Conservation (phyloP, 2,888 invertebrate species). For the Leucophenga maculata region DNA sequence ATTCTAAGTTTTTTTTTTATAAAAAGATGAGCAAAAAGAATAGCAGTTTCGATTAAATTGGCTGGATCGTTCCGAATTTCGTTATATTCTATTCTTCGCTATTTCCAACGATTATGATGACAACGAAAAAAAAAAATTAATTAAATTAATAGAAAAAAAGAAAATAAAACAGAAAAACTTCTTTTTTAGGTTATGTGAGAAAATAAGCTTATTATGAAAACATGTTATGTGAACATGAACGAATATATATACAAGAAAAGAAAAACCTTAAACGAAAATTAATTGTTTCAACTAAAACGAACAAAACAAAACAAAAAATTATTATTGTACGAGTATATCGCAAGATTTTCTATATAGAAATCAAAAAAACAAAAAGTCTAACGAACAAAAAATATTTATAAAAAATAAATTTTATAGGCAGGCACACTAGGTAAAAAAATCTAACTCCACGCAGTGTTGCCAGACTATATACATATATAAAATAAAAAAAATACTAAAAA, state of each 20-base stretch:
- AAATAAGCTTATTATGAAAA: constrained; percentile 52
- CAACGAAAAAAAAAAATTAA: constrained; percentile 45
- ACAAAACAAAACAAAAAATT: constrained; percentile 25
- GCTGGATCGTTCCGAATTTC: constrained; percentile 46
- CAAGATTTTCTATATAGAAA: constrained; percentile 12
- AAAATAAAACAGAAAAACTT: constrained; percentile 37
- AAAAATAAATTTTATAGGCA: neutral
- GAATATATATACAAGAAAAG: constrained; percentile 23
- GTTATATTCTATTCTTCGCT: constrained; percentile 35
- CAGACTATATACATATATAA: neutral
- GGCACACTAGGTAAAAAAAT: neutral
- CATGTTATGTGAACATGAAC: constrained; percentile 23
- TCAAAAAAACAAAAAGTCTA: neutral
- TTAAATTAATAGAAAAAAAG: constrained; percentile 3
- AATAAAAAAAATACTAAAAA: constrained; percentile 7
- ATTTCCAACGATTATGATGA: constrained; percentile 63
- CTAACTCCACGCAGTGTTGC: neutral
- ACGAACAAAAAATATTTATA: constrained; percentile 16
- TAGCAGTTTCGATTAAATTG: neutral
- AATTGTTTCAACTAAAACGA: constrained; percentile 47
- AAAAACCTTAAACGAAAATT: constrained; percentile 44
- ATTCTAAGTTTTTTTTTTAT: constrained; percentile 80
- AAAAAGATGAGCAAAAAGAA: constrained; percentile 32
- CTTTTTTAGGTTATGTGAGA: constrained; percentile 63
- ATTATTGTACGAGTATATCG: constrained; percentile 8